Evolutionary conservation across 1,140 invertebrate genomes (phyloP), one percentile per base, ranked within the genome.

Genomic region (Diuraphis noxia): DNA sequence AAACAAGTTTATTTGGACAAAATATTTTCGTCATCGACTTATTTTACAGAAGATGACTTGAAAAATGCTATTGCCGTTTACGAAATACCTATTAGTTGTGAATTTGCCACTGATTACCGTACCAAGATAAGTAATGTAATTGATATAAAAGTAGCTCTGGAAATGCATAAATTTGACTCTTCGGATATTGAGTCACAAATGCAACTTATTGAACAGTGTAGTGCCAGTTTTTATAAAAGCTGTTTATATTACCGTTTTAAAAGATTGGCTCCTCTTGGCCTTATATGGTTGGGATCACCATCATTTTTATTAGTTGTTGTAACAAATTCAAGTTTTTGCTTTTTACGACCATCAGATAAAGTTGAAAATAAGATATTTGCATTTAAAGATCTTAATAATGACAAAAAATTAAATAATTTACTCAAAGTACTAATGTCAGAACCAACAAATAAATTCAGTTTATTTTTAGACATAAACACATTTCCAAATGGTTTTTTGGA

Each of bases 51-150:
- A 52, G 77, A 91, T 82, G 89, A 91, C 52, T 82, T 91, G 23
- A 91, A 91, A 91, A 91, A 91, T 82, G 89, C 89, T 52, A 91
- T 91, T 81, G n/a, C 89, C 56, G 89, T 91, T 82, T 91, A 91
- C 52, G 89, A 91, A 52, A 91, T 77, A 38, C 82, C 89, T 38
- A 77, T 82, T 40, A 52, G 81, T 23, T 91, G 34, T 82, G 77
- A 91, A 49, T 52, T 82, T 49, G 46, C 82, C 38, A 52, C 46
- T 19, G 89, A 91, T 91, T 91, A 91, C 25, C 63, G 89, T 49
- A 38, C 77, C 7, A 91, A 91, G 30, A 91, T 91, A 49, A 91
- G 89, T 81, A 82, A 91, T 81, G 89, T 25, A 81, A 91, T 91
- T 82, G 89, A 91, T 81, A 82, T 34, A n/a, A 91, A 91, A 91